These are phyloP conservation scores for Forbesichthys agassizii DNA, from an alignment of 2,113 vertebrate genomes.

Conservation along the genomic window DNA sequence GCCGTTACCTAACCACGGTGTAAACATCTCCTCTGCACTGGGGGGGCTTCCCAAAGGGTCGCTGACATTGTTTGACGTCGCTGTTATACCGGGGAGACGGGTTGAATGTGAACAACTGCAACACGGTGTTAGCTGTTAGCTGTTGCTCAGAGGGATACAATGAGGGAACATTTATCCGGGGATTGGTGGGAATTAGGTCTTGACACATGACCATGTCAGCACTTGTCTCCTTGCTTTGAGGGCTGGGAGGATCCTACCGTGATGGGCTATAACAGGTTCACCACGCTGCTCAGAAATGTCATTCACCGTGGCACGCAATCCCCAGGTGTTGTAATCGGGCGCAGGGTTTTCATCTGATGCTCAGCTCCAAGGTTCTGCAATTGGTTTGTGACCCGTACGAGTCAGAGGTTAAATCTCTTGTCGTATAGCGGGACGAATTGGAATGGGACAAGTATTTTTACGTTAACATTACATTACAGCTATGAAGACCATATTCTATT, in stretches of 20 bases:
- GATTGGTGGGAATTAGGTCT: slow-evolving; percentile 24
- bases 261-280: slow-evolving; percentile 15
- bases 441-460: no score
- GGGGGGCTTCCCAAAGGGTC: slow-evolving; percentile 10
- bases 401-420: no score
- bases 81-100: background rate
- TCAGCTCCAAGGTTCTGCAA: no score
- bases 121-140: background rate
- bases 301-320: background rate
- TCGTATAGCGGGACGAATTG: no score
- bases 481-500: no score
- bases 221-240: slow-evolving; percentile 38
- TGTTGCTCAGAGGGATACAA: background rate
- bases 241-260: background rate
- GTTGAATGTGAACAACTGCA: slow-evolving; percentile 8
- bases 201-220: slow-evolving; percentile 30
- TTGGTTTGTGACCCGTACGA: no score
- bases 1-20: slow-evolving; percentile 32
- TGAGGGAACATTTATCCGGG: background rate
- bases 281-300: slow-evolving; percentile 7
- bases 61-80: background rate
- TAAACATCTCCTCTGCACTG: slow-evolving; percentile 59
- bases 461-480: no score
- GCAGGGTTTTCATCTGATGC: background rate
- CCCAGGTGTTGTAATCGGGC: background rate